Evolutionary conservation across 1,140 invertebrate species (phyloP).

Genomic region (silkworm (Bombyx mori)): ASM3026992v2 NC_085124.1:6577501-6578000

Average conservation of each 20-base stretch:
- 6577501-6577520: constrained; percentile 16
- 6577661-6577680: too few relatives aligned
- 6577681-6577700: too few relatives aligned
- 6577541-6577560: too few relatives aligned
- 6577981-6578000: constrained; percentile 89
- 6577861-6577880: constrained; percentile 1
- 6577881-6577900: background rate
- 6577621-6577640: too few relatives aligned
- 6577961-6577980: constrained; percentile 89
- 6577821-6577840: constrained; percentile 88
- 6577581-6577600: too few relatives aligned
- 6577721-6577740: constrained; percentile 85
- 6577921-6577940: constrained; percentile 95
- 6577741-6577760: constrained; percentile 86
- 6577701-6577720: constrained; percentile 81
- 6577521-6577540: background rate
- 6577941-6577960: constrained; percentile 86
- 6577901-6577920: constrained; percentile 44
- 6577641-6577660: too few relatives aligned
- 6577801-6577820: constrained; percentile 81
- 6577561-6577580: too few relatives aligned
- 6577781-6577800: constrained; percentile 82
- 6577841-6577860: constrained; percentile 16
- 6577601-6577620: too few relatives aligned
- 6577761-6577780: constrained; percentile 88